Percentiles rank a stretch among this genome's conserved stretches.
phyloP scores from a whole-genome alignment of 2,888 invertebrate species.

The Nemoura dubitans region DNA sequence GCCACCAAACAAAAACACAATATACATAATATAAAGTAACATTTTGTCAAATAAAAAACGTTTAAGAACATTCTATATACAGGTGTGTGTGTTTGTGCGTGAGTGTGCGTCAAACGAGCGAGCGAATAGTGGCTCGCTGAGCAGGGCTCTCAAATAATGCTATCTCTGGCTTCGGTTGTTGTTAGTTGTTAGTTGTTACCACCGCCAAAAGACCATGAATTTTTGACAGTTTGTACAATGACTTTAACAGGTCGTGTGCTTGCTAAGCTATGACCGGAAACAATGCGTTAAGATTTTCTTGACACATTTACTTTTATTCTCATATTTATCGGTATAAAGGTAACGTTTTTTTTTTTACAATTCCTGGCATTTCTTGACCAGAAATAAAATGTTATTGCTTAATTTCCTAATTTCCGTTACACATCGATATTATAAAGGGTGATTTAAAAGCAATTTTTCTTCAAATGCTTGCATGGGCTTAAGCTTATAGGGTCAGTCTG shows the following conservation, averaged over 20 bases:
- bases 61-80: background rate
- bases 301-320: constrained; percentile 30
- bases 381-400: background rate
- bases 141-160: background rate
- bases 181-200: background rate
- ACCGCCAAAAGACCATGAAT: background rate
- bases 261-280: constrained; percentile 38
- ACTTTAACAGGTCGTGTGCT: constrained; percentile 4
- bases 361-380: background rate
- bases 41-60: background rate
- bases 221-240: background rate
- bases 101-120: background rate
- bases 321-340: background rate
- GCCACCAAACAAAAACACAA: constrained; percentile 18
- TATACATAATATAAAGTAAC: constrained; percentile 5
- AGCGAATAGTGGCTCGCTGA: background rate
- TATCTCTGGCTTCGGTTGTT: too few relatives aligned
- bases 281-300: constrained; percentile 37
- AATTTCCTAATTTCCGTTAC: background rate
- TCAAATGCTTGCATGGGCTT: too few relatives aligned
- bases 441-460: too few relatives aligned
- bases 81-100: constrained; percentile 19
- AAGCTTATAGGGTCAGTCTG: too few relatives aligned
- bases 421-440: background rate
- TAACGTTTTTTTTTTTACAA: constrained; percentile 23